A percentile compares a stretch with the other conserved stretches of the same genome.
phyloP scores from a whole-genome alignment of 2,797 vertebrate species.

The Gymnocypris eckloni region DNA sequence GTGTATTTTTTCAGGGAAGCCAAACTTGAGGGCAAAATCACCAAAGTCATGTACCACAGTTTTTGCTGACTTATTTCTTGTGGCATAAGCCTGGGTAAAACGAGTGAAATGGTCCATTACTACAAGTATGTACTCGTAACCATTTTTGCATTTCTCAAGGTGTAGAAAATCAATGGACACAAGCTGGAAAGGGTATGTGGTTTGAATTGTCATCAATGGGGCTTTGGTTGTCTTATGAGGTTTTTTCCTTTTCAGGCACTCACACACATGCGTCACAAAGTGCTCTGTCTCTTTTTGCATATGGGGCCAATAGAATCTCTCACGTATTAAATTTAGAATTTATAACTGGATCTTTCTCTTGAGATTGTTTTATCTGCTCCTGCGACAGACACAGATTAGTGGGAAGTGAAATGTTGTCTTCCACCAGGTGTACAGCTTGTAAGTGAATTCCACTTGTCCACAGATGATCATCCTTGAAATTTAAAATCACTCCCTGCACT shows the following conservation, averaged over 20 bases:
- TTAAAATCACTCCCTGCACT: not conserved
- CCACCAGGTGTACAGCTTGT: not conserved
- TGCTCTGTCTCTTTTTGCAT: not conserved
- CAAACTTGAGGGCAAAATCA: no score
- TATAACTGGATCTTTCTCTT: not conserved
- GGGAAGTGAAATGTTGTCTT: no score
- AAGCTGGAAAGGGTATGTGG: slow-evolving; percentile 2
- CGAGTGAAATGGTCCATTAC: slow-evolving; percentile 21
- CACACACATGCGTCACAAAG: not conserved
- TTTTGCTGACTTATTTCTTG: no score
- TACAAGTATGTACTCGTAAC: slow-evolving; percentile 50
- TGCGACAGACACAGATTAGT: no score
- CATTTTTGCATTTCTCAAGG: slow-evolving; percentile 40
- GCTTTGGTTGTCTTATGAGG: not conserved
- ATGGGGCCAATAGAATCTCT: slow-evolving; percentile 32
- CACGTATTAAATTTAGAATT: slow-evolving; percentile 20
- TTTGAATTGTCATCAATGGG: not conserved
- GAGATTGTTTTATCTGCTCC: no score
- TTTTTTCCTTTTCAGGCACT: slow-evolving; percentile 14
- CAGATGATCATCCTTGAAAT: not conserved
- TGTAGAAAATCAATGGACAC: slow-evolving; percentile 24
- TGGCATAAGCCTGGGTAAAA: no score
- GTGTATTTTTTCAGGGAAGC: no score
- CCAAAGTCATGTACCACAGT: no score
- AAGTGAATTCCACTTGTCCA: not conserved